Evolutionary conservation across 2,797 vertebrate species (phyloP), one percentile per base, ranked within the genome.

Genomic region (Arnoldichthys spilopterus): DNA sequence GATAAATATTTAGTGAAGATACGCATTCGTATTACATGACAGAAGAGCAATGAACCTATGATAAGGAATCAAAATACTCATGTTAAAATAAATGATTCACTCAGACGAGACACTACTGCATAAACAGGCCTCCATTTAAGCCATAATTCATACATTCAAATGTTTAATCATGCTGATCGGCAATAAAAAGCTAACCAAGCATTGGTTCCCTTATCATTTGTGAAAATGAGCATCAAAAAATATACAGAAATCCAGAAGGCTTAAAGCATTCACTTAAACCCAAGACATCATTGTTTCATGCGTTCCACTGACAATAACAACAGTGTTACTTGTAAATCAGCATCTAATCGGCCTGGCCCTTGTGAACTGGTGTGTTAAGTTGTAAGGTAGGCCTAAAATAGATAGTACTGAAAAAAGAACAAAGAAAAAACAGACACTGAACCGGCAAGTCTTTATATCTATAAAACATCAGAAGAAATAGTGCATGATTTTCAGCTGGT

Each of bases 401-500:
- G 34, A 37, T 1, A 11, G 2, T 43, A 26, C 54, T 4, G 18
- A 34, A 59, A 15, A 59, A 30, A 30, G 3, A 30, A 8, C 24
- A 30, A 22, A 16, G 15, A 30, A 58, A 58, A 58, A 26, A 54
- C 1, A 9, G 1, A 30, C 11, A n/a, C 7, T 1, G 18, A 32
- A 34, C 13, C 16, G 15, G 8, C 47, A 12, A 13, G 47, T 70
- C 24, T 49, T 70, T 26, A 28, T 30, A 51, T 32, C 43, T 69
- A 51, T 68, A 61, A 79, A 43, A n/a, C 64, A 26, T 32, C 32
- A 69, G 32, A 13, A 78, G 9, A 62, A 15, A 40, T 16, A 24
- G 16, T 1, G 26, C 69, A 73, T 37, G 45, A 2, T 53, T 22
- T 43, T 72, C 51, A 51, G 6, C 28, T 45, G 4, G 0, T 28